These are phyloP conservation scores for Uropetala carovei DNA, from an alignment of 2,888 invertebrate genomes.

Conservation along the genomic window DNA sequence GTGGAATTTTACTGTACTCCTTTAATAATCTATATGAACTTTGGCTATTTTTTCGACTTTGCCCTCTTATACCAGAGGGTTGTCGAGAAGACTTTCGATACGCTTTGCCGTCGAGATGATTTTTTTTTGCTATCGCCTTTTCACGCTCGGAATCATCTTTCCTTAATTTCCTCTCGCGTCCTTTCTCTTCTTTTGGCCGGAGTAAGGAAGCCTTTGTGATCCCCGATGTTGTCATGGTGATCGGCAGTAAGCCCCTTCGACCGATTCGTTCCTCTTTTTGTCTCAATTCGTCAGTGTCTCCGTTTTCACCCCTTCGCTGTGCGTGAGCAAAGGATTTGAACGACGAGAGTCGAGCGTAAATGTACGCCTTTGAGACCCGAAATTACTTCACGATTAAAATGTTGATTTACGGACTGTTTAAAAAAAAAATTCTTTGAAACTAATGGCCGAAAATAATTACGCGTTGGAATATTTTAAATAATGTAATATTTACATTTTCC, in stretches of 20 bases:
- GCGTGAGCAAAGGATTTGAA: too few species aligned
- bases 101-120: neutral
- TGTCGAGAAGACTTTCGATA: neutral
- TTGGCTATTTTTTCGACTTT: neutral
- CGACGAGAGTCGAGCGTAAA: too few species aligned
- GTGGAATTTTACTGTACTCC: slow-evolving; percentile 11
- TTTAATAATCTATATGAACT: neutral
- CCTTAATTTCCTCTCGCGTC: neutral
- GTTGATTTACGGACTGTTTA: too few species aligned
- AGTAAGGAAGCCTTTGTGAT: neutral
- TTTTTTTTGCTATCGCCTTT: neutral
- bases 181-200: neutral
- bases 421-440: too few species aligned
- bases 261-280: too few species aligned
- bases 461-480: too few species aligned
- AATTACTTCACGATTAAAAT: too few species aligned
- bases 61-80: neutral
- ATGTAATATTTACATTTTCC: too few species aligned
- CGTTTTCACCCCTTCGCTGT: too few species aligned
- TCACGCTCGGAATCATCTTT: neutral
- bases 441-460: too few species aligned
- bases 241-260: neutral
- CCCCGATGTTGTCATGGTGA: neutral
- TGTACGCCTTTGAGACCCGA: too few species aligned
- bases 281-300: too few species aligned